Percentiles rank a stretch among this genome's conserved stretches.
Conservation (phyloP, 53 echinoderm and acorn worm genomes). For the Zoroaster sp. region DNA sequence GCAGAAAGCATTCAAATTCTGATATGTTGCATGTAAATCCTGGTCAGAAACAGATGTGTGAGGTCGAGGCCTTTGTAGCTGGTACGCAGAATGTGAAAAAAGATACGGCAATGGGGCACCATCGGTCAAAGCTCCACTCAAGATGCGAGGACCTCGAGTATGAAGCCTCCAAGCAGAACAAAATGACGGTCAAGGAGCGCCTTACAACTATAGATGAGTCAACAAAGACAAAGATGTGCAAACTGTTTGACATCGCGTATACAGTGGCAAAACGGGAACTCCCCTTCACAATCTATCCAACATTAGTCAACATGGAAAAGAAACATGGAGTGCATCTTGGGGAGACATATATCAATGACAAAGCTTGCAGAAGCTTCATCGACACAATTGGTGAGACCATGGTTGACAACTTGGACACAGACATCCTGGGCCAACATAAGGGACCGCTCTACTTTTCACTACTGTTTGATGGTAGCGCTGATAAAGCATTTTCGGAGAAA, state of each 20-base stretch:
- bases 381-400: background rate
- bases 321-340: slow-evolving; percentile 3
- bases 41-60: slow-evolving; percentile 25
- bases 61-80: slow-evolving; percentile 10
- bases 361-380: slow-evolving; percentile 15
- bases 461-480: slow-evolving; percentile 32
- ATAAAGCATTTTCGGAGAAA: slow-evolving; percentile 25
- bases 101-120: slow-evolving; percentile 15
- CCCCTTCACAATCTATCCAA: background rate
- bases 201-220: background rate
- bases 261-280: slow-evolving; percentile 2
- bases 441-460: slow-evolving; percentile 26
- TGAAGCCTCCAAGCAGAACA: background rate
- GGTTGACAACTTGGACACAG: background rate
- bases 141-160: background rate
- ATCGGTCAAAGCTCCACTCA: background rate
- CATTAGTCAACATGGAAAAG: background rate
- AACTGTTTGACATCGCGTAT: slow-evolving; percentile 19
- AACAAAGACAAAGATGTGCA: background rate
- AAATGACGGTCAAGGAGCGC: background rate
- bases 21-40: background rate
- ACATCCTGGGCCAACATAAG: background rate
- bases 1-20: background rate
- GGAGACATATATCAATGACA: slow-evolving; percentile 29
- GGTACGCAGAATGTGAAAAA: slow-evolving; percentile 24